Evolutionary conservation across 2,113 vertebrate species (phyloP).

Genomic region (Apodemus speciosus): DNA sequence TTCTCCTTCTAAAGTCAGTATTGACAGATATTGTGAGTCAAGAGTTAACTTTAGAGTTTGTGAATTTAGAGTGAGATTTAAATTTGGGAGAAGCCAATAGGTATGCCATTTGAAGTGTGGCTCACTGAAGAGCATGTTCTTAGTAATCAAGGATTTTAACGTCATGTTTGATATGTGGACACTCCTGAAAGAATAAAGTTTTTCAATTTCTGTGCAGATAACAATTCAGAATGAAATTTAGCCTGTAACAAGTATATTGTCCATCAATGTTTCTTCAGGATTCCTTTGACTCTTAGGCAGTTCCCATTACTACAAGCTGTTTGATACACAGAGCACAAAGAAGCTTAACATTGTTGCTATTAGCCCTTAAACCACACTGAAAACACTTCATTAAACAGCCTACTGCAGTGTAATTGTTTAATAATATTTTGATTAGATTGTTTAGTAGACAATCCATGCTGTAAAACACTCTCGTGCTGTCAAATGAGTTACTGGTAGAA

Average conservation of each 20-base stretch:
- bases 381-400: constrained; percentile 93
- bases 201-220: constrained; percentile 77
- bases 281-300: constrained; percentile 84
- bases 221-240: constrained; percentile 77
- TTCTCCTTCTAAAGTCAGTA: constrained; percentile 21
- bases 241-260: constrained; percentile 80
- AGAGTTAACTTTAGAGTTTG: constrained; percentile 40
- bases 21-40: not conserved
- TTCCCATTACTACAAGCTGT: constrained; percentile 83
- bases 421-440: constrained; percentile 94
- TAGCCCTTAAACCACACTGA: constrained; percentile 88
- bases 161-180: constrained; percentile 49
- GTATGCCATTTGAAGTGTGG: not conserved
- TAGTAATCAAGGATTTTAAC: constrained; percentile 66
- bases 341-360: constrained; percentile 87
- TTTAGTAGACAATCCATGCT: constrained; percentile 86
- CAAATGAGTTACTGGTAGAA: constrained; percentile 79
- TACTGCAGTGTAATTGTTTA: constrained; percentile 90
- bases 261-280: constrained; percentile 81
- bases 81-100: constrained; percentile 49
- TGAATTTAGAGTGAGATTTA: constrained; percentile 61
- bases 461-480: constrained; percentile 83
- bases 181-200: constrained; percentile 66
- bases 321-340: constrained; percentile 89
- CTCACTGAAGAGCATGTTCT: constrained; percentile 19